phyloP scores from a whole-genome alignment of 2,797 vertebrate genomes.

The Melanotaenia pygmaea region DNA sequence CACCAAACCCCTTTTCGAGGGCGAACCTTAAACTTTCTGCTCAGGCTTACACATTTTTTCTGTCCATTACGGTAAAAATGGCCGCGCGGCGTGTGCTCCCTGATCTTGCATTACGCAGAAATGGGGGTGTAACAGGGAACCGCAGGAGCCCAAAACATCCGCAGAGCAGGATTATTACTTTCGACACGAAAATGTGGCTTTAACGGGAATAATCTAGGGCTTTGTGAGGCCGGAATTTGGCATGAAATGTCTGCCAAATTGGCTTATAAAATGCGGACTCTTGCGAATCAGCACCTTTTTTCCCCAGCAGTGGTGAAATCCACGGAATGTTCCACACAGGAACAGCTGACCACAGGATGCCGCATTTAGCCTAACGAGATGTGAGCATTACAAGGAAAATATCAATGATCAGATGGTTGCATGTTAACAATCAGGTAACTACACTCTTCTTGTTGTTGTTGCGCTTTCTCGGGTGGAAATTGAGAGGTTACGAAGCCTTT shows the following conservation, averaged over 20 bases:
- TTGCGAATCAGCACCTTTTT: slow-evolving; percentile 70
- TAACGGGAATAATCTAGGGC: not conserved
- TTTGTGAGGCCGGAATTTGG: slow-evolving; percentile 7
- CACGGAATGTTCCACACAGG: slow-evolving; percentile 85
- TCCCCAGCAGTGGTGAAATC: slow-evolving; percentile 80
- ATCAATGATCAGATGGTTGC: slow-evolving; percentile 79
- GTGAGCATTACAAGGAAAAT: slow-evolving; percentile 79
- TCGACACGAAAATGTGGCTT: slow-evolving; percentile 16
- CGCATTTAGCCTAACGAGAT: slow-evolving; percentile 83
- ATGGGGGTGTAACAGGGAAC: slow-evolving; percentile 75
- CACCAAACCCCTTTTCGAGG: slow-evolving; percentile 2
- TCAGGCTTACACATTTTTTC: slow-evolving; percentile 35
- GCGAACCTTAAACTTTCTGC: slow-evolving; percentile 58
- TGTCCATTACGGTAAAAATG: slow-evolving; percentile 83
- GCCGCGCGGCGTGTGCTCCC: slow-evolving; percentile 64
- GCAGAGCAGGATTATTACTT: slow-evolving; percentile 21
- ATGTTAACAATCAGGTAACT: slow-evolving; percentile 86
- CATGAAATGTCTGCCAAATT: not conserved
- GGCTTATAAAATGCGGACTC: slow-evolving; percentile 4
- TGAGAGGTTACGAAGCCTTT: slow-evolving; percentile 39
- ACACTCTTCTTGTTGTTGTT: slow-evolving; percentile 36
- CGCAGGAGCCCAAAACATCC: slow-evolving; percentile 55
- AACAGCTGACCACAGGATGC: slow-evolving; percentile 82
- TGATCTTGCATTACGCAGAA: slow-evolving; percentile 65
- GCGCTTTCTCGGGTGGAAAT: slow-evolving; percentile 29